A percentile compares a stretch with the other conserved stretches of the same genome.
Conservation (phyloP, 2,888 invertebrate species). For the Minunthozetes semirufus region DNA sequence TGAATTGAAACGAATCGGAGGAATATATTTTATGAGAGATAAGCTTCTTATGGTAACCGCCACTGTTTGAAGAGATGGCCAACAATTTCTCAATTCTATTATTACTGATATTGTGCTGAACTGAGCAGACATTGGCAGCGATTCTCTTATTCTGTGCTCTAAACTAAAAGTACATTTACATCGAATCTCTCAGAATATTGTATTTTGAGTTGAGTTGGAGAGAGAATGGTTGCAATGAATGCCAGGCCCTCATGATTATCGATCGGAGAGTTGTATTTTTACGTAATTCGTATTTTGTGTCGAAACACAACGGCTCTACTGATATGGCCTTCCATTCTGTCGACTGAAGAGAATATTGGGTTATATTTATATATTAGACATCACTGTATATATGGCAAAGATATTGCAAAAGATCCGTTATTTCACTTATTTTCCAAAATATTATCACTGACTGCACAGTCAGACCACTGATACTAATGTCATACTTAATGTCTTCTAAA, state of each 20-base stretch:
- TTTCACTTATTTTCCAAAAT: background rate
- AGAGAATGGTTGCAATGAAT: background rate
- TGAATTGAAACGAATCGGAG: background rate
- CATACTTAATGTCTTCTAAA: conserved; percentile 11
- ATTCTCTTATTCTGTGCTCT: background rate
- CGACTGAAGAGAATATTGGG: background rate
- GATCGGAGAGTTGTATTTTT: background rate
- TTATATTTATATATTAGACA: background rate
- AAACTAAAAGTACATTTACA: background rate
- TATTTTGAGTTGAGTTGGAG: background rate
- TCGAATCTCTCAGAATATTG: conserved; percentile 4
- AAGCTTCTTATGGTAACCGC: background rate
- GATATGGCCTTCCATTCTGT: background rate
- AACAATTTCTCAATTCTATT: background rate
- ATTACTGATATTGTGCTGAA: background rate
- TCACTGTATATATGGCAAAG: background rate
- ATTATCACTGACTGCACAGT: conserved; percentile 17
- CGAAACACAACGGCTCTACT: background rate
- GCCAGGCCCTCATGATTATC: background rate
- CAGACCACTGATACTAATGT: conserved; percentile 21
- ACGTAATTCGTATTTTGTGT: background rate
- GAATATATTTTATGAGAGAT: background rate
- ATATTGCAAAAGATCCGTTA: background rate
- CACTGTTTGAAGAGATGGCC: conserved; percentile 1
- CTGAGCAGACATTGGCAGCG: background rate